Evolutionary conservation across 2,888 invertebrate species (phyloP).

Genomic region (Hecatera dysodea): DNA sequence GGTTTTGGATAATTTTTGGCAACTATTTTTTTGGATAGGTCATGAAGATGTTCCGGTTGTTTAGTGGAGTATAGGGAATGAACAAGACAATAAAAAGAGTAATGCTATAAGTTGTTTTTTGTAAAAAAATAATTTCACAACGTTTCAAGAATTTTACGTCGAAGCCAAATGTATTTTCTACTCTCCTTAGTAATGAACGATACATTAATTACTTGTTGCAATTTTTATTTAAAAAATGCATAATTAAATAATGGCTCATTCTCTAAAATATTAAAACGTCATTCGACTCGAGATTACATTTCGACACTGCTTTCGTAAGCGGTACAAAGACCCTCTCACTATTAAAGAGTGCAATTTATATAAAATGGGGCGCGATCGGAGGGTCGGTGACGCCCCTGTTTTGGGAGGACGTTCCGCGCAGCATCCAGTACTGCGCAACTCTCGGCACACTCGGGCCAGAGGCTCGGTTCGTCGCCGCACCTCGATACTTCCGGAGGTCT

Average conservation of each 20-base stretch:
- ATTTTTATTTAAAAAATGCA: not conserved
- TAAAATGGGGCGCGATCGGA: constrained; percentile 79
- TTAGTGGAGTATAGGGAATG: not conserved
- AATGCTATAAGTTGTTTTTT: not conserved
- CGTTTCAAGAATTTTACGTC: not conserved
- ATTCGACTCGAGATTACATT: constrained; percentile 64
- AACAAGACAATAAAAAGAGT: not conserved
- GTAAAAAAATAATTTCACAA: not conserved
- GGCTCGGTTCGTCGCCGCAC: constrained; percentile 81
- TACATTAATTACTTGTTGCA: not conserved
- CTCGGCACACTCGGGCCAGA: constrained; percentile 80
- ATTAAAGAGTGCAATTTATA: constrained; percentile 81
- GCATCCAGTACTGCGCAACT: constrained; percentile 89
- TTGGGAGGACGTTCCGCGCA: constrained; percentile 79
- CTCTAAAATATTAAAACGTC: constrained; percentile 58
- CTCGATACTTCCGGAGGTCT: constrained; percentile 84
- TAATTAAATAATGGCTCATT: not conserved
- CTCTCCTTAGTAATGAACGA: too few relatives aligned
- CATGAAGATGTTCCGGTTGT: not conserved
- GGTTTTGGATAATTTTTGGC: constrained; percentile 7
- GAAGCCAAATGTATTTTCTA: not conserved
- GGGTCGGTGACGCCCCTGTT: constrained; percentile 86
- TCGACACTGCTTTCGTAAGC: constrained; percentile 68
- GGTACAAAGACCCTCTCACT: constrained; percentile 80
- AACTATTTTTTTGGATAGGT: not conserved